Evolutionary conservation across 2,113 vertebrate species (phyloP).

Genomic region (Rhadina sibilatrix): DNA sequence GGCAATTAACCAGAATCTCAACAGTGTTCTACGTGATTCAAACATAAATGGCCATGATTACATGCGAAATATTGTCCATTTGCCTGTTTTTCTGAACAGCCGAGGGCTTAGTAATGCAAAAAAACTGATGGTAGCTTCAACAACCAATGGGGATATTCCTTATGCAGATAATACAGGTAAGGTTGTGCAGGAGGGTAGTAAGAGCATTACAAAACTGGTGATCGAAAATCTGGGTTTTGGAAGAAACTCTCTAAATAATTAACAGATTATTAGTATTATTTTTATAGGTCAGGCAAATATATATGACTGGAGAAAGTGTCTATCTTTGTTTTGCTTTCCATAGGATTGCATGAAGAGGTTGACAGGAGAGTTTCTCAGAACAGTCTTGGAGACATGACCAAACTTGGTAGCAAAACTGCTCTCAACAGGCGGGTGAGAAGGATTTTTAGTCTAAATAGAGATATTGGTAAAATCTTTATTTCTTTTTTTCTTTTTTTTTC

Average conservation of each 20-base stretch:
- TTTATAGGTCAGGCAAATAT: not conserved
- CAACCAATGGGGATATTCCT: constrained; percentile 83
- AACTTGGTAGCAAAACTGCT: constrained; percentile 89
- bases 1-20: constrained; percentile 98
- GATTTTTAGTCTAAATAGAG: not conserved
- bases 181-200: not conserved
- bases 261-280: not conserved
- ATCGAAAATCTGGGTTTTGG: not conserved
- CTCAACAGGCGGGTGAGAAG: constrained; percentile 90
- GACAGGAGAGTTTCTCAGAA: constrained; percentile 89
- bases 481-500: not conserved
- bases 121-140: constrained; percentile 80
- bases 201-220: not conserved
- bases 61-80: constrained; percentile 97
- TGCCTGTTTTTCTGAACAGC: constrained; percentile 98
- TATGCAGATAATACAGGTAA: constrained; percentile 77
- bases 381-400: constrained; percentile 87
- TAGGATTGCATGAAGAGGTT: constrained; percentile 86
- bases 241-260: not conserved
- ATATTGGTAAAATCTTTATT: not conserved
- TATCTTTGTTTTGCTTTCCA: not conserved
- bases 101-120: constrained; percentile 88
- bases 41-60: constrained; percentile 99
- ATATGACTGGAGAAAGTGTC: not conserved
- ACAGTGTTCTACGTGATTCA: constrained; percentile 94